These are phyloP conservation scores for Micronisus gabar DNA, from an alignment of 2,113 vertebrate genomes.

Conservation along the genomic window DNA sequence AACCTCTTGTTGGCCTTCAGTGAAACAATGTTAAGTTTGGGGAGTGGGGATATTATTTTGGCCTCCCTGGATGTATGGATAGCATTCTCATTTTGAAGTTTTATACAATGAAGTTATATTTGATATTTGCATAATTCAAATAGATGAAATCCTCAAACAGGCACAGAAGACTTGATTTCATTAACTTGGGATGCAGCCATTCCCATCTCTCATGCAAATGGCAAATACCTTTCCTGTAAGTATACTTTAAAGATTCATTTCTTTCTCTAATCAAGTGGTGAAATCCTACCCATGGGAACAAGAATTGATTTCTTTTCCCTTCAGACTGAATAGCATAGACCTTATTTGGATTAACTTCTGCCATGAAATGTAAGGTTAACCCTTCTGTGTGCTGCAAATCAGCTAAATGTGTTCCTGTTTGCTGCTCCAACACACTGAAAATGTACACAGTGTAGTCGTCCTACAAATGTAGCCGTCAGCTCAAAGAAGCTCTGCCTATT, in stretches of 20 bases:
- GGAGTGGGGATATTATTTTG: background rate
- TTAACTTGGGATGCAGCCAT: constrained; percentile 52
- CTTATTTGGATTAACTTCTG: background rate
- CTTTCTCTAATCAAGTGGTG: constrained; percentile 56
- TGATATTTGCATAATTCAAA: constrained; percentile 58
- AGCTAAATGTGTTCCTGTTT: background rate
- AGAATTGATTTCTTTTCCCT: constrained; percentile 61
- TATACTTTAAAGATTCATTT: constrained; percentile 41
- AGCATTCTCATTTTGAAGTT: constrained; percentile 28
- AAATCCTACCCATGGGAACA: constrained; percentile 39
- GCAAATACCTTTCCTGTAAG: constrained; percentile 53
- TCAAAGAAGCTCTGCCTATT: background rate
- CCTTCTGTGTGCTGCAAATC: background rate
- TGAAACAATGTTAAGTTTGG: background rate
- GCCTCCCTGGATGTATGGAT: background rate
- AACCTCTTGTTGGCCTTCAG: constrained; percentile 16
- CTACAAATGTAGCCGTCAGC: background rate
- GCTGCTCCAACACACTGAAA: background rate
- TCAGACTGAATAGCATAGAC: background rate
- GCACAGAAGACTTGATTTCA: constrained; percentile 50
- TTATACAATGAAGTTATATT: constrained; percentile 40
- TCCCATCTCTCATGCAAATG: constrained; percentile 38
- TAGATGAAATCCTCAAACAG: constrained; percentile 43
- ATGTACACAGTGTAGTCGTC: background rate
- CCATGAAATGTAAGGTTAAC: background rate